Base-by-base conservation (phyloP, 2,113 vertebrate species). In the Ctenodactylus gundi region DNA sequence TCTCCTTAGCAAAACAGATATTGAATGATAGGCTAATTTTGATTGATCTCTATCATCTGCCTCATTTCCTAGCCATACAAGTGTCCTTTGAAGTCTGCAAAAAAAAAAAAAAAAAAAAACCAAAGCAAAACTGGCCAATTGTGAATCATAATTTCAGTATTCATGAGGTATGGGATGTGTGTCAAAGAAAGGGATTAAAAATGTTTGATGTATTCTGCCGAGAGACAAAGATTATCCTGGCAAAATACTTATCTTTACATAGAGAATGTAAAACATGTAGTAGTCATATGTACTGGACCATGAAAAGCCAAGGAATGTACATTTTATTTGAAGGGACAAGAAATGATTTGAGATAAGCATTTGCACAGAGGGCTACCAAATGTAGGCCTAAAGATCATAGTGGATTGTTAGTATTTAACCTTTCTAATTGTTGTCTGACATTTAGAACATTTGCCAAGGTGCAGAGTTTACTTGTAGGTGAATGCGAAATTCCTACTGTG, bases 11-110 rank as follows among this genome's bases (percentile, higher is more conserved):
- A 21, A 92, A 95, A 78, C n/a, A 27, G 77, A 55, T 64, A 96
- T 4, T 17, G 84, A 96, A 55, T 80, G 72, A 96, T 89, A 84
- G 85, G 91, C 93, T 94, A 68, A 83, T 95, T 96, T 88, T 93
- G 91, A 65, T 64, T 88, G 83, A 95, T 94, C 72, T 93, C 87
- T 75, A 25, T 67, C 62, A 64, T 51, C 34, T 86, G 51, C 62
- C 60, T 94, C 15, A 60, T 51, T 55, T 88, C 68, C 55, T 83
- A 86, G 84, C 87, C 72, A 3, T 34, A 31, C 31, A 36, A 64
- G 53, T 49, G 64, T 82, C 78, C 64, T 97, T 93, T 97, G 95
- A 97, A 95, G 80, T 96, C 57, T 95, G 84, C 21, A 41, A 91
- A 62, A 91, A 58, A 58, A 13, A 18, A 44, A 1, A 8, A 53